Evolutionary conservation across 2,113 vertebrate genomes (phyloP).

Genomic region (Lamprologus callipterus): DNA sequence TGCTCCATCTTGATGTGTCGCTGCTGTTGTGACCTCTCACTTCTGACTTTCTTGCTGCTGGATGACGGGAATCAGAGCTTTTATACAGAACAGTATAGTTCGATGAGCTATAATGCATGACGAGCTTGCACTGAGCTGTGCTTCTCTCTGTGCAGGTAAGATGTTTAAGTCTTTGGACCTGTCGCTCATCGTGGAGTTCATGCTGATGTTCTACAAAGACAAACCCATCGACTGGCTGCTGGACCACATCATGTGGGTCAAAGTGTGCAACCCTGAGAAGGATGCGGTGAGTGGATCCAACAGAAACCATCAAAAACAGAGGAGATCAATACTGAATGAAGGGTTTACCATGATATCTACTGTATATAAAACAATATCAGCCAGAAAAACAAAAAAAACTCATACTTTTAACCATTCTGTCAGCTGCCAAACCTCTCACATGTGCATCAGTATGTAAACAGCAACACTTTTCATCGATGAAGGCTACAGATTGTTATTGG

Average conservation of each 20-base stretch:
- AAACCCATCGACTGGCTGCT: constrained; percentile 99
- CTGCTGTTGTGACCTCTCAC: not conserved
- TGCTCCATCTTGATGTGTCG: not conserved
- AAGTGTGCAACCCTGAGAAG: constrained; percentile 98
- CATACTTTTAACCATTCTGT: not conserved
- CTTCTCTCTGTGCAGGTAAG: constrained; percentile 75
- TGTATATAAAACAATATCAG: not conserved
- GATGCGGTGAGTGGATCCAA: constrained; percentile 77
- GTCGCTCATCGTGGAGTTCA: constrained; percentile 96
- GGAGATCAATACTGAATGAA: not conserved
- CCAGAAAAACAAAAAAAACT: not conserved
- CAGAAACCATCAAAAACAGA: not conserved
- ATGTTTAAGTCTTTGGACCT: constrained; percentile 98
- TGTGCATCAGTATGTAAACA: not conserved
- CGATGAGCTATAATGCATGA: not conserved
- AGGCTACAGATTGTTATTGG: not conserved
- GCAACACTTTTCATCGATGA: not conserved
- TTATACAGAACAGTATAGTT: not conserved
- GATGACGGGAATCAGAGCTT: not conserved
- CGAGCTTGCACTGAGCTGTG: not conserved
- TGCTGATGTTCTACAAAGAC: constrained; percentile 99
- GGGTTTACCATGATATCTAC: not conserved
- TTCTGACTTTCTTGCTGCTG: not conserved
- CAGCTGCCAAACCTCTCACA: not conserved
- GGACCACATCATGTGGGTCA: constrained; percentile 99